A percentile compares a stretch with the other conserved stretches of the same genome.
Evolutionary conservation across 2,113 vertebrate species (phyloP).

Genomic region (Phrynosoma platyrhinos): DNA sequence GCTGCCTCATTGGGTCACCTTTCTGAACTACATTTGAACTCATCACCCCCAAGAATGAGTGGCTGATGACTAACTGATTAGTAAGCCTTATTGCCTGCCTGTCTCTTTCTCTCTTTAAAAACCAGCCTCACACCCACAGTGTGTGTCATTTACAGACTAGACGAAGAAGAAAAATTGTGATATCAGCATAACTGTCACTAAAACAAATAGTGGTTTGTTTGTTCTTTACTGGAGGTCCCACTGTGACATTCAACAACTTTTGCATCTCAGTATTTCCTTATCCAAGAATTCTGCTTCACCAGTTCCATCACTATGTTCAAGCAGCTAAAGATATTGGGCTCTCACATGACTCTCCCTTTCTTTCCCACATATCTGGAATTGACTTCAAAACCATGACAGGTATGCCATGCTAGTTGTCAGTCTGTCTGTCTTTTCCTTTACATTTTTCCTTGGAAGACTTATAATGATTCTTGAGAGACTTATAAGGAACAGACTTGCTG

Average conservation of each 20-base stretch:
- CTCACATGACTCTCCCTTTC: background rate
- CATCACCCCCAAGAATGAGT: conserved; percentile 48
- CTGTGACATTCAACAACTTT: background rate
- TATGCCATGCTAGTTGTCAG: background rate
- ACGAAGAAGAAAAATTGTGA: conserved; percentile 40
- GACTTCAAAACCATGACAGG: background rate
- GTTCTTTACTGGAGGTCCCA: background rate
- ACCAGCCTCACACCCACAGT: conserved; percentile 46
- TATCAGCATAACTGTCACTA: conserved; percentile 4
- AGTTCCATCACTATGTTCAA: background rate
- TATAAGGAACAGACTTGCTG: background rate
- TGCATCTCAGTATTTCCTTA: no score
- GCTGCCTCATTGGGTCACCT: conserved; percentile 46
- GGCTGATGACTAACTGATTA: conserved; percentile 68
- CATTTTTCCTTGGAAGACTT: background rate
- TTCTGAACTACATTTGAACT: conserved; percentile 41
- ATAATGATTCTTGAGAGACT: no score
- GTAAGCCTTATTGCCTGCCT: conserved; percentile 63
- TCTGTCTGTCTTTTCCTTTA: no score
- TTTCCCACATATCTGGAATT: background rate
- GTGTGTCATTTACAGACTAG: conserved; percentile 21
- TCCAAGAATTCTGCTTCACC: background rate
- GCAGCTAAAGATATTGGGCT: no score
- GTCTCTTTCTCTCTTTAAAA: conserved; percentile 17
- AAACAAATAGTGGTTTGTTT: conserved; percentile 32